A percentile compares a stretch with the other conserved stretches of the same genome.
Conservation (phyloP, 2,888 invertebrate genomes). For the Falcaria lacertinaria region DNA sequence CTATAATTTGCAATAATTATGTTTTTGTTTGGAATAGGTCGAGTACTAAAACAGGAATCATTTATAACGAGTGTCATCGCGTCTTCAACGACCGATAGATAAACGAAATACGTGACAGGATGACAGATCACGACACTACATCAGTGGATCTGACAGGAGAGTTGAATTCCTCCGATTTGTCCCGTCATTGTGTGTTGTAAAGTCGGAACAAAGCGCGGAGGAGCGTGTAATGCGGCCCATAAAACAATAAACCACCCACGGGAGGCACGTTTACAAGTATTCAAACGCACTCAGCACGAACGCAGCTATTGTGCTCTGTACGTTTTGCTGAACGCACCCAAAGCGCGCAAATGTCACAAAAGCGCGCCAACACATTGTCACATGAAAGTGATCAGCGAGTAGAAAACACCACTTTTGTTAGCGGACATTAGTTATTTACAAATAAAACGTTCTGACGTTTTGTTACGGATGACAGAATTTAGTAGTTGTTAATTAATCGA, state of each 20-base stretch:
- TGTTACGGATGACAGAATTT: conserved; percentile 12
- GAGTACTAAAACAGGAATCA: background rate
- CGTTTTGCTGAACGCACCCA: conserved; percentile 23
- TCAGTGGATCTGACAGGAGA: conserved; percentile 55
- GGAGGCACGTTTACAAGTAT: conserved; percentile 17
- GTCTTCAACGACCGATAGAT: conserved; percentile 27
- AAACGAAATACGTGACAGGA: conserved; percentile 55
- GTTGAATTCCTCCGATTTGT: conserved; percentile 56
- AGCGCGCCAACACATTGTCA: conserved; percentile 34
- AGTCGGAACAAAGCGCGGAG: conserved; percentile 40
- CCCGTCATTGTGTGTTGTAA: conserved; percentile 51
- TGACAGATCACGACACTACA: conserved; percentile 60
- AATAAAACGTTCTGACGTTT: conserved; percentile 28
- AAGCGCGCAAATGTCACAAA: conserved; percentile 30
- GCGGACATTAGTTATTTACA: conserved; percentile 18
- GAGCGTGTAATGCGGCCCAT: conserved; percentile 53
- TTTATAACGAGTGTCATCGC: conserved; percentile 16
- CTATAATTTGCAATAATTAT: conserved; percentile 3
- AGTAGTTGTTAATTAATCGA: background rate
- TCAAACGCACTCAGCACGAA: conserved; percentile 22
- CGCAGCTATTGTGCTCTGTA: conserved; percentile 23
- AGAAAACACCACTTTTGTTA: conserved; percentile 19
- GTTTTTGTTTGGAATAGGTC: conserved; percentile 4
- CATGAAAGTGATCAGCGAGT: conserved; percentile 25
- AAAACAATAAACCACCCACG: conserved; percentile 74